Base-by-base conservation (phyloP, 2,113 vertebrate genomes). In the Hypomesus transpacificus region DNA sequence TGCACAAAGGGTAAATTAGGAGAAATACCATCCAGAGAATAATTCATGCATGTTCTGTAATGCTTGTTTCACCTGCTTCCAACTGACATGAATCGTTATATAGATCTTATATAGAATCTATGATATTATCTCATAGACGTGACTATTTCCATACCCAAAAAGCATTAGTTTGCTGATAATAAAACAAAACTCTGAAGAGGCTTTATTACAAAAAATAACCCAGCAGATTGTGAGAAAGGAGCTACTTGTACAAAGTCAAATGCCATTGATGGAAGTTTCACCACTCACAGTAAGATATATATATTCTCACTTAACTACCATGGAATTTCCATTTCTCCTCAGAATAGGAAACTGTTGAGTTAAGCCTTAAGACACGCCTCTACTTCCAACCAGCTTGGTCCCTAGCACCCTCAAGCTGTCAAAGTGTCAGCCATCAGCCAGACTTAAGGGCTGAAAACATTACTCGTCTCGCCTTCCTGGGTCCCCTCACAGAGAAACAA, bases 381-480 rank as follows among this genome's bases (percentile, higher is more conserved):
- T 3, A 64, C 61, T 56, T 74, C 74, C 63, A 81, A 78, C 74
- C 39, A 62, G 77, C 54, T 79, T 57, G 51, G 11, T 72, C 71
- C 59, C 76, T 65, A 75, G 58, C 82, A 82, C 79, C 64, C 66
- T 20, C 53, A 58, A 68, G 64, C 67, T 58, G 80, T 78, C 51
- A 52, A 71, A 80, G 69, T 80, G 82, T 86, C 82, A 81, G 64
- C 82, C 75, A 76, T 34, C 26, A 82, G 56, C 26, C 31, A 59
- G 70, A 80, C 63, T 74, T 46, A 51, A 63, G 78, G 63, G 61
- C 67, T 53, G 73, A 84, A 77, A 85, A 74, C 79, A 78, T 81
- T 73, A 69, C 59, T 81, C 76, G 75, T 85, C 75, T 77, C 64
- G 79, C 74, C 75, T 56, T 78, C 74, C 70, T 73, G 77, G 75